Evolutionary conservation across 2,113 vertebrate genomes (phyloP).

Genomic region (Tupaia tana): DNA sequence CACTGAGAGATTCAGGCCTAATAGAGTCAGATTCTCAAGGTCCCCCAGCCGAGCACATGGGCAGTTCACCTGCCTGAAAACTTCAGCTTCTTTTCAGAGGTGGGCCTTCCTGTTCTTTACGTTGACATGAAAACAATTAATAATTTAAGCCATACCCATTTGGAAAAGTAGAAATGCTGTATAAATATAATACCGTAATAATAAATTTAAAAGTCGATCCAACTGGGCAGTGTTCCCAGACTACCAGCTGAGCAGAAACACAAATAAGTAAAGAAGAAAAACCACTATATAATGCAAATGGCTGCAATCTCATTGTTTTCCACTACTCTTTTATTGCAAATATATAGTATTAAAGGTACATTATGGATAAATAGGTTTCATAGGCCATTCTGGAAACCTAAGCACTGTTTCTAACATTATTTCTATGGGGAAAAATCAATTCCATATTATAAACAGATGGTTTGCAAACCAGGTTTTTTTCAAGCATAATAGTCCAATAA

Average conservation of each 20-base stretch:
- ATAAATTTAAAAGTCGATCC: slow-evolving; percentile 78
- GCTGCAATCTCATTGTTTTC: slow-evolving; percentile 44
- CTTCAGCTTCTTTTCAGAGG: slow-evolving; percentile 16
- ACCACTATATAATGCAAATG: slow-evolving; percentile 58
- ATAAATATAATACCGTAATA: slow-evolving; percentile 75
- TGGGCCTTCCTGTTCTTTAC: slow-evolving; percentile 14
- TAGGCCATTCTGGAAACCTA: slow-evolving; percentile 58
- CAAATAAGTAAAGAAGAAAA: slow-evolving; percentile 71
- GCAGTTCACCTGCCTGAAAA: slow-evolving; percentile 42
- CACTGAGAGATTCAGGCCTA: slow-evolving; percentile 49
- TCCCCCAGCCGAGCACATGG: background rate
- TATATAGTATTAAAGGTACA: slow-evolving; percentile 16
- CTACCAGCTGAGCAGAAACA: slow-evolving; percentile 72
- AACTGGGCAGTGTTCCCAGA: slow-evolving; percentile 76
- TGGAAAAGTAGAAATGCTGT: slow-evolving; percentile 71
- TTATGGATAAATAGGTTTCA: slow-evolving; percentile 55
- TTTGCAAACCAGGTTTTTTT: slow-evolving; percentile 29
- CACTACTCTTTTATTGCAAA: slow-evolving; percentile 41
- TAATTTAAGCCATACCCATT: slow-evolving; percentile 74
- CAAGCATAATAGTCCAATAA: slow-evolving; percentile 15
- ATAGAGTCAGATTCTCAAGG: slow-evolving; percentile 50
- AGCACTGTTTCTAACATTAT: slow-evolving; percentile 57
- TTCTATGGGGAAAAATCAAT: slow-evolving; percentile 33
- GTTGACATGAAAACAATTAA: slow-evolving; percentile 77
- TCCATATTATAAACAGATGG: slow-evolving; percentile 56